A percentile compares a stretch with the other conserved stretches of the same genome.
These are phyloP conservation scores for Heteronetta atricapilla DNA, from an alignment of 2,113 vertebrate genomes.

Conservation along the genomic window DNA sequence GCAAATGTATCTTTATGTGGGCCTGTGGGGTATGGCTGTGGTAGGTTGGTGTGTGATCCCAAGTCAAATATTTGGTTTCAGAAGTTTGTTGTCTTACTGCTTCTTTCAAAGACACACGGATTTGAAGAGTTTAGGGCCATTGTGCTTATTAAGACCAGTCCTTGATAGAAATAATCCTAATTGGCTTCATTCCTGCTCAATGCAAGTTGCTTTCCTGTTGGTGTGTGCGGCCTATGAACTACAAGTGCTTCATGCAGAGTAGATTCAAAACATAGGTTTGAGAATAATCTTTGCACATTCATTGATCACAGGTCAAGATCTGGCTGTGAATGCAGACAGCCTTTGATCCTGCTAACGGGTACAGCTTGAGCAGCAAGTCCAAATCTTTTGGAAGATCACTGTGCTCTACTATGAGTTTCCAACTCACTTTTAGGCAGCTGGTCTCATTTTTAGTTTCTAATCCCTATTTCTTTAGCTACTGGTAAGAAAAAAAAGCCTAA, in stretches of 20 bases:
- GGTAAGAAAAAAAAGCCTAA: not conserved
- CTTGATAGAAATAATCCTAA: not conserved
- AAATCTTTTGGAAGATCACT: not conserved
- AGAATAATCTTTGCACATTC: not conserved
- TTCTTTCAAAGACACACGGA: not conserved
- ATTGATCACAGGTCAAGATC: not conserved
- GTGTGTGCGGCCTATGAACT: not conserved
- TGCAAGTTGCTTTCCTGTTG: not conserved
- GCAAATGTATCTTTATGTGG: not conserved
- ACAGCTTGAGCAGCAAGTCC: not conserved
- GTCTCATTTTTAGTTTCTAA: not conserved
- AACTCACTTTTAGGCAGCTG: not conserved
- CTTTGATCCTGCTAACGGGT: not conserved
- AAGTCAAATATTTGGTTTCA: not conserved
- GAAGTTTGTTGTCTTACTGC: not conserved
- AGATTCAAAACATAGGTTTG: not conserved
- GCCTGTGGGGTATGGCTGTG: not conserved
- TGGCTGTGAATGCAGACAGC: not conserved
- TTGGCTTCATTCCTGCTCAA: not conserved
- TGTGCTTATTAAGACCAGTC: not conserved
- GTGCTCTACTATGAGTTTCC: not conserved
- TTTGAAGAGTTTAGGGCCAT: not conserved
- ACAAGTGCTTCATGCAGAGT: not conserved
- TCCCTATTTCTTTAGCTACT: not conserved
- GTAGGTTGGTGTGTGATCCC: not conserved